phyloP scores from a whole-genome alignment of 2,888 invertebrate genomes.

The Eurytoma californica region DNA sequence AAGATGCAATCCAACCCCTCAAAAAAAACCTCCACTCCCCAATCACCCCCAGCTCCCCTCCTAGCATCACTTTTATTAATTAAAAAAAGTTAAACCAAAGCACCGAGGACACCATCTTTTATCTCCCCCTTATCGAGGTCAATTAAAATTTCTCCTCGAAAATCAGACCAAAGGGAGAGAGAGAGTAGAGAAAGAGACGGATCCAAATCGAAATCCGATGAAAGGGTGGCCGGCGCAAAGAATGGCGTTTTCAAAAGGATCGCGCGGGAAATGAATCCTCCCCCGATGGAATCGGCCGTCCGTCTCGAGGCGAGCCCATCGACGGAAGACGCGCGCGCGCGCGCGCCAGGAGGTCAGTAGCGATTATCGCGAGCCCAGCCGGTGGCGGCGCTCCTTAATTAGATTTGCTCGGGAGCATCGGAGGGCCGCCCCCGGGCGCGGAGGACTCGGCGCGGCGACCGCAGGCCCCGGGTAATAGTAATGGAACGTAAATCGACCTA shows the following conservation, averaged over 20 bases:
- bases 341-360: slow-evolving; percentile 46
- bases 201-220: background rate
- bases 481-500: slow-evolving; percentile 63
- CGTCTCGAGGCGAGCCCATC: background rate
- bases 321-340: background rate
- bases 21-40: too few species aligned
- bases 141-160: too few species aligned
- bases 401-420: slow-evolving; percentile 60
- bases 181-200: too few species aligned
- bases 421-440: slow-evolving; percentile 25
- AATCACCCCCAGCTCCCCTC: too few species aligned
- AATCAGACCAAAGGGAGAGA: too few species aligned
- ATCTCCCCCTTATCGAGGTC: too few species aligned
- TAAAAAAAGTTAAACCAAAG: too few species aligned
- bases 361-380: slow-evolving; percentile 51
- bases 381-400: slow-evolving; percentile 59
- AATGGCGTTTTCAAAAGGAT: background rate
- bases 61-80: too few species aligned
- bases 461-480: slow-evolving; percentile 50
- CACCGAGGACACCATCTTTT: too few species aligned
- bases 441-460: slow-evolving; percentile 37
- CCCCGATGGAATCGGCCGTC: slow-evolving; percentile 19
- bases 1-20: too few species aligned
- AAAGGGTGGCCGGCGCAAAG: background rate
- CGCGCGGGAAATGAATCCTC: background rate